Evolutionary conservation across 1,140 invertebrate genomes (phyloP), one percentile per base, ranked within the genome.

Genomic region (Ditylenchus dipsaci): DNA sequence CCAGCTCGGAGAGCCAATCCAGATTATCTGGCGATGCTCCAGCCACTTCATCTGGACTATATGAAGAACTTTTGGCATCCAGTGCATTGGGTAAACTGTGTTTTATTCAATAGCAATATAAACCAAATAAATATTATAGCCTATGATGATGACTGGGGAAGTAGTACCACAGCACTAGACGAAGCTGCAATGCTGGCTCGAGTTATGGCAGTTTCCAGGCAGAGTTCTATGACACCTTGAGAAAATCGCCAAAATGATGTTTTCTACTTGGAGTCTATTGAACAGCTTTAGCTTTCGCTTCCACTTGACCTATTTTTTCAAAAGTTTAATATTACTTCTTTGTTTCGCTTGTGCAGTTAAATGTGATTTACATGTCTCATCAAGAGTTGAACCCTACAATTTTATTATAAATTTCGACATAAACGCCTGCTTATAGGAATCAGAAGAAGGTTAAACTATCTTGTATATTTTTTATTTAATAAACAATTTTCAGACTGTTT

Each of bases 191-290:
- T 77, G 26, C 27, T 74, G 27, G 69, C 72, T 23, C 26, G 72
- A 38, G 72, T 56, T 1, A 30, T 74, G 45, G 76, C 75, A 8
- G 76, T 74, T 42, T 73, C 67, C 75, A 77, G 43, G 76, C 78
- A 43, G 74, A 74, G 47, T 73, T 79, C n/a, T 75, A 79, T 29
- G 64, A 75, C 17, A 56, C 26, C 1, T 42, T 75, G 30, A 7
- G 74, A 47, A 78, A 77, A 56, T 45, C 42, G 8, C 70, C 42
- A 7, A 38, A 29, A 43, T 73, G 11, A 15, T 27, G 15, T 42
- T 11, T 57, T 23, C 21, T 65, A 15, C 1, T 5, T 38, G 33
- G 33, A 38, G 3, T 38, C 11, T 38, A 38, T 38, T 5, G 33
- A 38, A 38, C 33, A 38, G 33, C 33, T 38, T 38, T 38, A 38